Evolutionary conservation across 2,797 vertebrate species (phyloP).

Genomic region (Micrastur ruficollis): DNA sequence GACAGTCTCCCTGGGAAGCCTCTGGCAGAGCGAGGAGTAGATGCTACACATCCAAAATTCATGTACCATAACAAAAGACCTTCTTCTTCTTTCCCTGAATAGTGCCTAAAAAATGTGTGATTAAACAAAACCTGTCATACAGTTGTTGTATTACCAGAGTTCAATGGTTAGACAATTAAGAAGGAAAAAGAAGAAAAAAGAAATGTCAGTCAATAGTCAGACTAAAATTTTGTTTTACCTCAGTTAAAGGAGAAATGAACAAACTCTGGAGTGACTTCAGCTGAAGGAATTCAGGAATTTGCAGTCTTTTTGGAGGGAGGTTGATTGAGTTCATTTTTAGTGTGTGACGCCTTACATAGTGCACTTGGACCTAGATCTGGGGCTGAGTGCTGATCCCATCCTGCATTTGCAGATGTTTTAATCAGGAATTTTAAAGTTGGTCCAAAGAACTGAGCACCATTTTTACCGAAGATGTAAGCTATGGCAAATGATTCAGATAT

Average conservation of each 20-base stretch:
- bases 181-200: not conserved
- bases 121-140: not conserved
- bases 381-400: not conserved
- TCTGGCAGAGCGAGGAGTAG: not conserved
- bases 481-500: not conserved
- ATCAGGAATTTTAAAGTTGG: not conserved
- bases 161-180: not conserved
- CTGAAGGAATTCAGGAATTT: not conserved
- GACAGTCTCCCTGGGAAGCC: not conserved
- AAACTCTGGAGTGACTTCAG: not conserved
- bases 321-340: not conserved
- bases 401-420: not conserved
- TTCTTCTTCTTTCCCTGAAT: not conserved
- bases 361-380: not conserved
- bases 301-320: not conserved
- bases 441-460: not conserved
- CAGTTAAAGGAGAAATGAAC: not conserved
- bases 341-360: not conserved
- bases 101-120: not conserved
- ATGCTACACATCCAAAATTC: not conserved
- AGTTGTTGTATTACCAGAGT: not conserved
- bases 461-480: not conserved
- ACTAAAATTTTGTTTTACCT: not conserved
- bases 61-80: not conserved
- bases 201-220: not conserved